These are phyloP conservation scores for Megamerina dolium DNA, from an alignment of 2,888 invertebrate species.

Conservation along the genomic window DNA sequence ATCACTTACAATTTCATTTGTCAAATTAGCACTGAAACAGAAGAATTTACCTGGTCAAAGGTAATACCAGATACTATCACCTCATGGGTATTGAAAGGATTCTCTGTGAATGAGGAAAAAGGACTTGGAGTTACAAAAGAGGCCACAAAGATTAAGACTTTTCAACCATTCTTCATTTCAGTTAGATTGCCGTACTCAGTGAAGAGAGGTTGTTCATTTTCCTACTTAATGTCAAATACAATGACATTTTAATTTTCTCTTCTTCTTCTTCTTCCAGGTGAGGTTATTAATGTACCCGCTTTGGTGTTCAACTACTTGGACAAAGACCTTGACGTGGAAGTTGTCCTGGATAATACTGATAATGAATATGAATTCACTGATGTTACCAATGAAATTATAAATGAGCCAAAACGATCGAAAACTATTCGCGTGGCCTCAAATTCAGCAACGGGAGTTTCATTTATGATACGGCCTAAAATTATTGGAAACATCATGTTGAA, in stretches of 20 bases:
- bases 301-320: conserved; percentile 82
- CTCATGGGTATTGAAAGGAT: conserved; percentile 75
- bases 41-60: conserved; percentile 39
- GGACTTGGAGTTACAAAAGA: conserved; percentile 70
- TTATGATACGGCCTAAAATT: conserved; percentile 71
- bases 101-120: conserved; percentile 65
- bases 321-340: conserved; percentile 67
- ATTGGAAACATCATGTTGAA: conserved; percentile 68
- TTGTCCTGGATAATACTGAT: conserved; percentile 73
- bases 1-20: background rate
- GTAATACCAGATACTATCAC: conserved; percentile 74
- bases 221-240: background rate
- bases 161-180: conserved; percentile 76
- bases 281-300: conserved; percentile 78
- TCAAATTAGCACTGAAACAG: conserved; percentile 25
- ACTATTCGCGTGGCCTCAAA: conserved; percentile 63
- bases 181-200: conserved; percentile 82
- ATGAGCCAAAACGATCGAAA: conserved; percentile 71
- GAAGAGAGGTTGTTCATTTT: conserved; percentile 56
- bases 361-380: conserved; percentile 79
- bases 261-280: conserved; percentile 52
- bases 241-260: background rate
- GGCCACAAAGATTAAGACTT: conserved; percentile 63
- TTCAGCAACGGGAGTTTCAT: conserved; percentile 68
- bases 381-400: conserved; percentile 78